Conservation (phyloP, 2,113 vertebrate species). For the Petrocephalus microphthalmus region DNA sequence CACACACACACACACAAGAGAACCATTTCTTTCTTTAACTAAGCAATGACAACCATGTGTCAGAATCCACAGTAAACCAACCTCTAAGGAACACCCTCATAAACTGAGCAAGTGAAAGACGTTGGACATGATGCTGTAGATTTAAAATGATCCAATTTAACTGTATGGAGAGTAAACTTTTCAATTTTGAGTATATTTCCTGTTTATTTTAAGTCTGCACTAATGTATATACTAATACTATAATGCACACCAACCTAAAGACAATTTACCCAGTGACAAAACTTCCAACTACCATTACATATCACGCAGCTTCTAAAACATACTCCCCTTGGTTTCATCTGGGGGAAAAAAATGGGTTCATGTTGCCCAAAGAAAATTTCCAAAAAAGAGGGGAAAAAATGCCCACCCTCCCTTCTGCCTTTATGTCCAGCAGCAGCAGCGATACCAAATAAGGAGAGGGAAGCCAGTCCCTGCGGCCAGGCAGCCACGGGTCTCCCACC, state of each 20-base stretch:
- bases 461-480: neutral
- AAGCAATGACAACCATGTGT: neutral
- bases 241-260: neutral
- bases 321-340: neutral
- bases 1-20: no score
- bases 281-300: neutral
- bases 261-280: neutral
- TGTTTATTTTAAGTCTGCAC: neutral
- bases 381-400: conserved; percentile 8
- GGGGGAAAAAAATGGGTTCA: neutral
- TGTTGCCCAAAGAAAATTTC: neutral
- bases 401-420: conserved; percentile 48
- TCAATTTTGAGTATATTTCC: neutral
- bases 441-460: conserved; percentile 85
- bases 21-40: neutral
- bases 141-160: neutral
- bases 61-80: neutral
- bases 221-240: neutral
- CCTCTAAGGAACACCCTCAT: neutral
- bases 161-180: neutral
- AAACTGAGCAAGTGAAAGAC: neutral
- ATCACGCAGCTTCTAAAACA: neutral
- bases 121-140: neutral
- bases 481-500: neutral
- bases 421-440: conserved; percentile 45